A percentile compares a stretch with the other conserved stretches of the same genome.
These are phyloP conservation scores for Sturnira hondurensis DNA, from an alignment of 2,113 vertebrate species.

Conservation along the genomic window DNA sequence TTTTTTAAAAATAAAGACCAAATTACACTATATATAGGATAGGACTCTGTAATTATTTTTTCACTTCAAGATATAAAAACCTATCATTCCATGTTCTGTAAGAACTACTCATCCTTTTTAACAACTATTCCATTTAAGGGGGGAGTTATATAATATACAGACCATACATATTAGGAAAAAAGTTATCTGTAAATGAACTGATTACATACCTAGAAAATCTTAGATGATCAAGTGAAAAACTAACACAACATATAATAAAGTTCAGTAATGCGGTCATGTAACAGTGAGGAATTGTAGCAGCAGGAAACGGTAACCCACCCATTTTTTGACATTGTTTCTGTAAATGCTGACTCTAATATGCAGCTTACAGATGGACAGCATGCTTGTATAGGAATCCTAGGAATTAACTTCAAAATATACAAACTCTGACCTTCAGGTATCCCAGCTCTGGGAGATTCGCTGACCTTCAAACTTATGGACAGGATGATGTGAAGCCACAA, in stretches of 20 bases:
- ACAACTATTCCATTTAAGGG: background rate
- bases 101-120: slow-evolving; percentile 14
- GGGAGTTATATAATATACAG: background rate
- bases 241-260: background rate
- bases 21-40: background rate
- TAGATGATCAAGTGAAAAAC: slow-evolving; percentile 14
- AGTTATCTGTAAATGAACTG: background rate
- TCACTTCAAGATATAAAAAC: background rate
- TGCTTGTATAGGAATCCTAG: too few species aligned
- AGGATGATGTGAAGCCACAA: too few species aligned
- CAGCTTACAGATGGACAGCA: too few species aligned
- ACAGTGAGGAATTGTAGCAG: too few species aligned
- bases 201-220: background rate
- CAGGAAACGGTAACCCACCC: too few species aligned
- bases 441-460: too few species aligned
- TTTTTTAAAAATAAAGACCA: background rate
- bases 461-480: too few species aligned
- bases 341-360: too few species aligned
- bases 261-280: background rate
- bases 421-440: too few species aligned
- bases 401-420: too few species aligned
- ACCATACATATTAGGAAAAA: background rate
- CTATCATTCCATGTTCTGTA: background rate
- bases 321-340: too few species aligned
- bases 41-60: background rate